These are phyloP conservation scores for Spodoptera littoralis DNA, from an alignment of 2,888 invertebrate genomes.

Conservation along the genomic window DNA sequence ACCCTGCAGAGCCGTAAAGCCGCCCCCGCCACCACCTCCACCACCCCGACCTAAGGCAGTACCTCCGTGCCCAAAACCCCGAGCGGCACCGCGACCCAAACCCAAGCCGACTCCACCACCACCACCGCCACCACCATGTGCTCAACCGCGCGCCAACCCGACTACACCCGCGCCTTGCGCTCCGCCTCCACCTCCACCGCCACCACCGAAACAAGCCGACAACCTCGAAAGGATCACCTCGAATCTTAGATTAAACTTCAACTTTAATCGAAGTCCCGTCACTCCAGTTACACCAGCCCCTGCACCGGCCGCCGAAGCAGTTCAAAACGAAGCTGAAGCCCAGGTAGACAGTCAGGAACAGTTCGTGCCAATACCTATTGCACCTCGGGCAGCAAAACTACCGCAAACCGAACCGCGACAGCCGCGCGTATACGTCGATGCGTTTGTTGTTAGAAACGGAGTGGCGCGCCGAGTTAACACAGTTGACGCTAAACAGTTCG, in stretches of 20 bases:
- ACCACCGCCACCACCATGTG: constrained; percentile 74
- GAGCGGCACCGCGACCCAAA: constrained; percentile 72
- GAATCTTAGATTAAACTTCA: constrained; percentile 80
- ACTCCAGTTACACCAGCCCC: constrained; percentile 47
- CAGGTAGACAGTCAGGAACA: constrained; percentile 56
- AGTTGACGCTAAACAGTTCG: constrained; percentile 73
- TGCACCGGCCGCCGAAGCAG: constrained; percentile 44
- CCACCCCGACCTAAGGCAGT: constrained; percentile 70
- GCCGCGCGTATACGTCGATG: constrained; percentile 83
- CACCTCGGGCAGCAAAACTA: constrained; percentile 78
- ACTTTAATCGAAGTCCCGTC: constrained; percentile 76
- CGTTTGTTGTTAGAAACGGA: constrained; percentile 82
- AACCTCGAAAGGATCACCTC: constrained; percentile 78
- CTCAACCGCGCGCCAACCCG: constrained; percentile 77
- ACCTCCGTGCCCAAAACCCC: constrained; percentile 76
- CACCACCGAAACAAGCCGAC: constrained; percentile 70
- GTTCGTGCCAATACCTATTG: constrained; percentile 70
- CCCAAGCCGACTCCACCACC: constrained; percentile 67
- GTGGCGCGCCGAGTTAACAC: constrained; percentile 79
- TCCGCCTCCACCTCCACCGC: constrained; percentile 67
- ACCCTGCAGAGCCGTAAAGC: constrained; percentile 44
- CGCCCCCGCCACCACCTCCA: constrained; percentile 62
- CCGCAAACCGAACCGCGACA: constrained; percentile 73
- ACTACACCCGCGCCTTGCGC: constrained; percentile 76
- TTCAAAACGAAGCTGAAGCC: constrained; percentile 48